Percentiles rank a stretch among this genome's conserved stretches.
phyloP scores from a whole-genome alignment of 2,113 vertebrate genomes.

The Eonycteris spelaea region DNA sequence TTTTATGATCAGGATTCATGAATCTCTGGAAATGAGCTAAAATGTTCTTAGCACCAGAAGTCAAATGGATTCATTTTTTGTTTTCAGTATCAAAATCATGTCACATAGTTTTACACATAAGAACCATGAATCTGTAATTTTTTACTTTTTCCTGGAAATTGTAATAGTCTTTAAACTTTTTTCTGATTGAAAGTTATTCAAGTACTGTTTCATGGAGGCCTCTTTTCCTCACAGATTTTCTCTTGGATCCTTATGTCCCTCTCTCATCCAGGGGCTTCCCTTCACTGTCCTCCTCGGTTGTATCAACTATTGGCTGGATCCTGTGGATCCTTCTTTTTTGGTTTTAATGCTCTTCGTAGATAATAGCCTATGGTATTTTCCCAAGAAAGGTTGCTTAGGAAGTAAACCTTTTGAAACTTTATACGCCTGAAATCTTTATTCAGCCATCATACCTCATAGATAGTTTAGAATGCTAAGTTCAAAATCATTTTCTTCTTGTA shows the following conservation, averaged over 20 bases:
- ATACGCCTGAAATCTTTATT: not conserved
- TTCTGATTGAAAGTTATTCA: not conserved
- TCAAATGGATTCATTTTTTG: not conserved
- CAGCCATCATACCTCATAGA: not conserved
- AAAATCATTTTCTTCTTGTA: not conserved
- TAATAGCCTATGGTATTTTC: not conserved
- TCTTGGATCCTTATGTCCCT: not conserved
- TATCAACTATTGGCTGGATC: not conserved
- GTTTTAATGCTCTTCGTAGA: not conserved
- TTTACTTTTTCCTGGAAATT: not conserved
- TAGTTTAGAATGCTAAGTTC: not conserved
- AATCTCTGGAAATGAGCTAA: not conserved
- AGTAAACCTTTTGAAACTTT: not conserved
- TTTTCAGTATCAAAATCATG: not conserved
- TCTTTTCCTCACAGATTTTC: not conserved
- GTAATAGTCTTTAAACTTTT: not conserved
- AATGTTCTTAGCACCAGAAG: slow-evolving; percentile 5
- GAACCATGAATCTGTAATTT: not conserved
- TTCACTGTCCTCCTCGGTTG: not conserved
- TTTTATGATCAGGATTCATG: not conserved
- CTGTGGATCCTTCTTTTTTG: not conserved
- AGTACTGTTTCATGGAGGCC: not conserved
- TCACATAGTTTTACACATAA: not conserved
- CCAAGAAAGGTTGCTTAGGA: not conserved
- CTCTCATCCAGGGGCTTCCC: not conserved